Conservation (phyloP, 2,888 invertebrate species). For the Drosophila affinis region DNA sequence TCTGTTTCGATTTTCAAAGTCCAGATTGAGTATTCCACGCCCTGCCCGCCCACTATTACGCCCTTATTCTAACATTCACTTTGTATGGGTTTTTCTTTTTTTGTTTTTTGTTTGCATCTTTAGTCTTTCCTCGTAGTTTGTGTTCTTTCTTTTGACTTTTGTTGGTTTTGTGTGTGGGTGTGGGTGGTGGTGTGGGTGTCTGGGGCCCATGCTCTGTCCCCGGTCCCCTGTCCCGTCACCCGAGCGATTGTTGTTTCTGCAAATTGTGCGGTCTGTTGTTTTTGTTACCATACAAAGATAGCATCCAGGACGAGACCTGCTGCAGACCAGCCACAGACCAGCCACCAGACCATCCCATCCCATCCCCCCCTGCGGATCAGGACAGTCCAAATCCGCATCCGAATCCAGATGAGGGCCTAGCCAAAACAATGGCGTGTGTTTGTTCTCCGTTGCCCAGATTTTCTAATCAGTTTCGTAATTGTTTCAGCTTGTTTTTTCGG, state of each 20-base stretch:
- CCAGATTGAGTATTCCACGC: conserved; percentile 34
- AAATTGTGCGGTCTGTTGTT: conserved; percentile 74
- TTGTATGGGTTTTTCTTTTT: conserved; percentile 11
- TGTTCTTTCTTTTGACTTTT: conserved; percentile 23
- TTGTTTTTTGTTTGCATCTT: conserved; percentile 21
- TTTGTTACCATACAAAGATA: conserved; percentile 38
- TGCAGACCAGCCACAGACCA: background rate
- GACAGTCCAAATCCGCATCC: conserved; percentile 1
- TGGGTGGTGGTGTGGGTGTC: conserved; percentile 46
- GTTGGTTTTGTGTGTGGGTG: conserved; percentile 48
- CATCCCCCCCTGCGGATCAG: background rate
- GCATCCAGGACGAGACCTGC: conserved; percentile 6
- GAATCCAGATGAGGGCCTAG: conserved; percentile 56
- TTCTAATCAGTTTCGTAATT: conserved; percentile 79
- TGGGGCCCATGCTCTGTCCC: background rate
- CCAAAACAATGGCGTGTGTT: conserved; percentile 69
- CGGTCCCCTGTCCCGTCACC: conserved; percentile 18
- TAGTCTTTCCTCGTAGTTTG: conserved; percentile 15
- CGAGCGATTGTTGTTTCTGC: conserved; percentile 72
- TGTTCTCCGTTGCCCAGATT: conserved; percentile 60
- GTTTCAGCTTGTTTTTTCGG: conserved; percentile 61
- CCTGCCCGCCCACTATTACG: conserved; percentile 3
- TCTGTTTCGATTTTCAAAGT: conserved; percentile 62
- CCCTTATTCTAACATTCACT: background rate
- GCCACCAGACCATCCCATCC: conserved; percentile 8